Conservation (phyloP, 2,888 invertebrate species). For the Endotricha flammealis region DNA sequence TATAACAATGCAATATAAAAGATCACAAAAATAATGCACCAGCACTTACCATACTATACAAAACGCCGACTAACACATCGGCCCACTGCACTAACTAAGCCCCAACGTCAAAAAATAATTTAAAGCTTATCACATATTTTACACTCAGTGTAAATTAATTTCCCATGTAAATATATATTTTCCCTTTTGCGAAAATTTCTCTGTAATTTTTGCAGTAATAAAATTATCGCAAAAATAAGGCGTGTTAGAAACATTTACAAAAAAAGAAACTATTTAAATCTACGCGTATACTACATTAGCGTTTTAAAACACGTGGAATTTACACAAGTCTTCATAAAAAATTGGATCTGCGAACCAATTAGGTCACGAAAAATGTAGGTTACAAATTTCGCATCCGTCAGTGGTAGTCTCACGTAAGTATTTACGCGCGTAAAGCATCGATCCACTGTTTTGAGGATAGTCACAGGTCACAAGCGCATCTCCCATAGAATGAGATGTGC, state of each 20-base stretch:
- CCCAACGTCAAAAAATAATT: slow-evolving; percentile 65
- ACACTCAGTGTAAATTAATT: slow-evolving; percentile 46
- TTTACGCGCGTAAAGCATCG: slow-evolving; percentile 18
- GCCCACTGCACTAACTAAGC: slow-evolving; percentile 34
- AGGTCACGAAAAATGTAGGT: slow-evolving; percentile 47
- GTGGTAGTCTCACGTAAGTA: slow-evolving; percentile 15
- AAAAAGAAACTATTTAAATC: slow-evolving; percentile 26
- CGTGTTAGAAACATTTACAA: slow-evolving; percentile 22
- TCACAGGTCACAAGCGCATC: slow-evolving; percentile 61
- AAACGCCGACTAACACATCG: slow-evolving; percentile 48
- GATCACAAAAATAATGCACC: slow-evolving; percentile 69
- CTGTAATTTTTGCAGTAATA: slow-evolving; percentile 5
- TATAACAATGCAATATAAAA: slow-evolving; percentile 49
- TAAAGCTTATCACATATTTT: slow-evolving; percentile 69
- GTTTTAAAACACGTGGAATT: slow-evolving; percentile 34
- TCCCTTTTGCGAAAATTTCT: slow-evolving; percentile 19
- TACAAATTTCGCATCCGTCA: slow-evolving; percentile 22
- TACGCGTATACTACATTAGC: slow-evolving; percentile 29
- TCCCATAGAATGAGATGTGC: slow-evolving; percentile 96
- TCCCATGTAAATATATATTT: slow-evolving; percentile 27
- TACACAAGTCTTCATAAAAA: slow-evolving; percentile 37
- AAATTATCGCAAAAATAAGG: slow-evolving; percentile 23
- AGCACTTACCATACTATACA: slow-evolving; percentile 40
- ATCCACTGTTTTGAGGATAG: not conserved
- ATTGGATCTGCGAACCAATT: slow-evolving; percentile 38